A percentile compares a stretch with the other conserved stretches of the same genome.
These are phyloP conservation scores for Ictalurus furcatus DNA, from an alignment of 2,113 vertebrate genomes.

Conservation along the genomic window DNA sequence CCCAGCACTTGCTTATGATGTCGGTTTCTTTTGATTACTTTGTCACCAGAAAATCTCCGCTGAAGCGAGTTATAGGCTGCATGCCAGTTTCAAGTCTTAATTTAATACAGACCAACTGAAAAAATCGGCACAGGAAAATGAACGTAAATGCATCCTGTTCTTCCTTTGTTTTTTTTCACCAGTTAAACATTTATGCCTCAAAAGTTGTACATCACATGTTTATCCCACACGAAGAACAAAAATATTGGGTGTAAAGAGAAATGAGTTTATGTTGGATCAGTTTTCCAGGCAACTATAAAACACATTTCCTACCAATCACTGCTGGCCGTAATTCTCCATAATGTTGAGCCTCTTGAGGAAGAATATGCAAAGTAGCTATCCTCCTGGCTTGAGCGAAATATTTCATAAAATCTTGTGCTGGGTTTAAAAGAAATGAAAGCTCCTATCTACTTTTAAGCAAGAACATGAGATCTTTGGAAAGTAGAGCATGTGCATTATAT, in stretches of 20 bases:
- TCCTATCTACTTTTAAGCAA: constrained; percentile 2
- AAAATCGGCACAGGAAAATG: neutral
- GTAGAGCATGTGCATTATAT: neutral
- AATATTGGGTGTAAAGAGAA: constrained; percentile 12
- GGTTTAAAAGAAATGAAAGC: constrained; percentile 15
- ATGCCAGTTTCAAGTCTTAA: constrained; percentile 23
- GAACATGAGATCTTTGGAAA: neutral
- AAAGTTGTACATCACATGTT: constrained; percentile 22
- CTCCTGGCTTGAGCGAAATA: neutral
- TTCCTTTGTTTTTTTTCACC: neutral
- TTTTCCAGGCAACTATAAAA: constrained; percentile 22
- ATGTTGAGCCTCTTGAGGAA: constrained; percentile 15
- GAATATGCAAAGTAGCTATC: constrained; percentile 1
- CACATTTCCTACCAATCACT: constrained; percentile 19
- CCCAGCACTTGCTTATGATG: constrained; percentile 29
- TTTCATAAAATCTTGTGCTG: neutral
- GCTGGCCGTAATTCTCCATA: constrained; percentile 25
- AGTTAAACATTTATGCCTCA: constrained; percentile 22
- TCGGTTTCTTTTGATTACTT: constrained; percentile 32
- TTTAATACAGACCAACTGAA: constrained; percentile 9
- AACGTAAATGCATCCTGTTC: neutral
- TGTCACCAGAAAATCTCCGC: constrained; percentile 26
- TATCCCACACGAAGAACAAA: constrained; percentile 9
- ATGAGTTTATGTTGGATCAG: constrained; percentile 17
- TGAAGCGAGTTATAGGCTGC: constrained; percentile 28